Conservation (phyloP, 1,140 invertebrate species). For the Drosophila fuyamai region DNA sequence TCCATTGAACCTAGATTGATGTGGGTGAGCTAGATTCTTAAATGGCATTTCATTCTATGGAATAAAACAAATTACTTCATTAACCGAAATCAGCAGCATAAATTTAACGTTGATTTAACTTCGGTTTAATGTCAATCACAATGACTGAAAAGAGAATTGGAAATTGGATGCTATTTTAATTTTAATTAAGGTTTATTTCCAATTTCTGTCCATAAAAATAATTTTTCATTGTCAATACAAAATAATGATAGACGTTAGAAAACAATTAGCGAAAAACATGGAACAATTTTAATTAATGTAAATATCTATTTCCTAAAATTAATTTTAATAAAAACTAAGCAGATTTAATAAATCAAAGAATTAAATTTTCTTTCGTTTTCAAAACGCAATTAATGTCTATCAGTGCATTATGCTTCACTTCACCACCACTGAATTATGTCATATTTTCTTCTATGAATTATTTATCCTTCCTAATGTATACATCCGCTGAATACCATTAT, state of each 20-base stretch:
- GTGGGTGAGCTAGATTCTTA: constrained; percentile 14
- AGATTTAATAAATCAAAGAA: no score
- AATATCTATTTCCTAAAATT: not conserved
- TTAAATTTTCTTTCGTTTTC: no score
- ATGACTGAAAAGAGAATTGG: not conserved
- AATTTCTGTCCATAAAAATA: not conserved
- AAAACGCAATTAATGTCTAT: no score
- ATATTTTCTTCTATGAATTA: constrained; percentile 4
- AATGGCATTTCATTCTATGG: constrained; percentile 24
- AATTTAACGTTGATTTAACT: constrained; percentile 16
- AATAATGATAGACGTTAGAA: not conserved
- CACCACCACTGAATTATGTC: not conserved
- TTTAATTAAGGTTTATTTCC: constrained; percentile 10
- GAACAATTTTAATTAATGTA: not conserved
- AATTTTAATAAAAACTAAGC: no score
- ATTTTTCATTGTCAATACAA: not conserved
- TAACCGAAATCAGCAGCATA: constrained; percentile 17
- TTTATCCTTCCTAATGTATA: constrained; percentile 18
- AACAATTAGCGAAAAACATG: not conserved
- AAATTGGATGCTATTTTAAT: not conserved
- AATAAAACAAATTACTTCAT: constrained; percentile 42
- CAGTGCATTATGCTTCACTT: no score
- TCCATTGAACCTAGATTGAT: constrained; percentile 16
- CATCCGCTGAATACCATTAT: constrained; percentile 16
- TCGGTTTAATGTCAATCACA: not conserved